Evolutionary conservation across 2,888 invertebrate genomes (phyloP).

Genomic region (Pimpla rufipes): DNA sequence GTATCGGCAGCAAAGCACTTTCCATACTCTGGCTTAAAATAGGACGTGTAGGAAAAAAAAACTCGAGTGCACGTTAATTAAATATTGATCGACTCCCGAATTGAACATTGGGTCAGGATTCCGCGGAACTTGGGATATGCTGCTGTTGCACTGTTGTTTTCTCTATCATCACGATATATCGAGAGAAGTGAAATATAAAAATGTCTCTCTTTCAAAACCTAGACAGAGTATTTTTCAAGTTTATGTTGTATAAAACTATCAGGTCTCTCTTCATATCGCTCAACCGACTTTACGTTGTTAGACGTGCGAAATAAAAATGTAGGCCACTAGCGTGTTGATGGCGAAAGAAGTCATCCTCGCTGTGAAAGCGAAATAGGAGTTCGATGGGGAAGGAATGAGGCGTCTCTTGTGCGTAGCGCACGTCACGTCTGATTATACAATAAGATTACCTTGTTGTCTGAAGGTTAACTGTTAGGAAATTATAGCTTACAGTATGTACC

Average conservation of each 20-base stretch:
- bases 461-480: neutral
- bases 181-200: slow-evolving; percentile 1
- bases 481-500: too few relatives aligned
- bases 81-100: slow-evolving; percentile 54
- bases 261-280: too few relatives aligned
- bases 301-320: neutral
- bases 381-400: slow-evolving; percentile 5
- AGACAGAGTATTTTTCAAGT: neutral
- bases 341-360: too few relatives aligned
- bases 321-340: neutral
- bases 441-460: neutral
- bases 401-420: neutral
- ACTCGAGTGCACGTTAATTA: slow-evolving; percentile 49
- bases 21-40: slow-evolving; percentile 47
- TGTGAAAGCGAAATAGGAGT: slow-evolving; percentile 5
- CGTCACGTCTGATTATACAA: neutral
- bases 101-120: slow-evolving; percentile 2
- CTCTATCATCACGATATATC: slow-evolving; percentile 1
- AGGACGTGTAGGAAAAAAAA: slow-evolving; percentile 56
- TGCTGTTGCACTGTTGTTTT: neutral
- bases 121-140: neutral
- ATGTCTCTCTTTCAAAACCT: neutral
- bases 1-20: slow-evolving; percentile 16
- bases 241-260: neutral
- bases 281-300: too few relatives aligned